These are phyloP conservation scores for Oscheius sp. DNA, from an alignment of 2,888 invertebrate genomes.

Conservation along the genomic window DNA sequence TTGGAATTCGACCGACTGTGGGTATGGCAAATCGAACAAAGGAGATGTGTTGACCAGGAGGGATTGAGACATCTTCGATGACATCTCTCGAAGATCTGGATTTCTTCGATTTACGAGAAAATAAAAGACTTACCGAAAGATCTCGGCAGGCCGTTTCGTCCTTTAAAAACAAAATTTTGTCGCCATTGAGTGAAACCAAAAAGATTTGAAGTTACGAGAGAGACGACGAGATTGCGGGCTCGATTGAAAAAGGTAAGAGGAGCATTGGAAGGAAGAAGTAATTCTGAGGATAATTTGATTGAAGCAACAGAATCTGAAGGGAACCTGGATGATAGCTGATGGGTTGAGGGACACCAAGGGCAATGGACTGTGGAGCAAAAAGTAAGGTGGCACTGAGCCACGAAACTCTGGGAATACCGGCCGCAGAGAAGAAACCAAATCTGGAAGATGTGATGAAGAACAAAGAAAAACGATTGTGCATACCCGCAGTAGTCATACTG, in stretches of 20 bases:
- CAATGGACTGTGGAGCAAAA: slow-evolving; percentile 59
- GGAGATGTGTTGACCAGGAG: slow-evolving; percentile 63
- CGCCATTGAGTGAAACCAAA: slow-evolving; percentile 10
- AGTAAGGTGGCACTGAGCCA: slow-evolving; percentile 68
- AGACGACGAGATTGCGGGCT: slow-evolving; percentile 42
- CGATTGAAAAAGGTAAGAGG: slow-evolving; percentile 51
- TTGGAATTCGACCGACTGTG: slow-evolving; percentile 55
- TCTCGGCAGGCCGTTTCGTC: not conserved
- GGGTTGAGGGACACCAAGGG: slow-evolving; percentile 62
- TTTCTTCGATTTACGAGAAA: not conserved
- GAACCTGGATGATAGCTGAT: slow-evolving; percentile 68
- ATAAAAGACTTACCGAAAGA: not conserved
- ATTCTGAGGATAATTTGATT: slow-evolving; percentile 59
- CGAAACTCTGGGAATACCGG: slow-evolving; percentile 50
- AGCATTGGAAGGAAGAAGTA: slow-evolving; percentile 63
- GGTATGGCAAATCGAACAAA: slow-evolving; percentile 64
- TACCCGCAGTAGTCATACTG: slow-evolving; percentile 68
- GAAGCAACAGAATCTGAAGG: not conserved
- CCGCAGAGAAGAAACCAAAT: slow-evolving; percentile 58
- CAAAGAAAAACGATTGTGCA: slow-evolving; percentile 10
- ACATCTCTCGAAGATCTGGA: slow-evolving; percentile 31
- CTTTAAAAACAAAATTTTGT: slow-evolving; percentile 4
- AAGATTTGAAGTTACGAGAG: slow-evolving; percentile 29
- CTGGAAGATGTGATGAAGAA: slow-evolving; percentile 13
- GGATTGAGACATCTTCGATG: slow-evolving; percentile 32